Percentiles rank a stretch among this genome's conserved stretches.
These are phyloP conservation scores for Corbicula japonica DNA, from an alignment of 2,888 invertebrate species.

Conservation along the genomic window DNA sequence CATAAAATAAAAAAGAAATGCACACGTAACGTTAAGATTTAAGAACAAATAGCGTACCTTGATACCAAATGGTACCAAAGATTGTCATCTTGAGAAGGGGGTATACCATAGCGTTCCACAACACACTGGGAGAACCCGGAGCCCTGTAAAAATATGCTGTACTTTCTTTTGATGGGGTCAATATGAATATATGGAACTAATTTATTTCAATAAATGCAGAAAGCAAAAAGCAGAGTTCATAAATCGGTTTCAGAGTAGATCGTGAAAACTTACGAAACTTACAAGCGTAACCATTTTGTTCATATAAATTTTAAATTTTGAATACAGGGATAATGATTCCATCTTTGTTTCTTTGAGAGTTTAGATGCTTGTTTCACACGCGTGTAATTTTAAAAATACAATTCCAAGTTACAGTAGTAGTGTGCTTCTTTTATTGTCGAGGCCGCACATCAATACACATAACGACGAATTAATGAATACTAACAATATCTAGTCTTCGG, in stretches of 20 bases:
- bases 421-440: too few species aligned
- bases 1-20: too few species aligned
- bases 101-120: conserved; percentile 81
- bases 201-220: neutral
- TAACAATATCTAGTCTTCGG: neutral
- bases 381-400: too few species aligned
- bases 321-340: too few species aligned
- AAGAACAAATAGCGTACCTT: conserved; percentile 65
- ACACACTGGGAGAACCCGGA: conserved; percentile 8
- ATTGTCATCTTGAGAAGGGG: conserved; percentile 74
- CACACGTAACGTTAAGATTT: neutral
- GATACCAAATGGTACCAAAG: conserved; percentile 78
- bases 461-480: neutral
- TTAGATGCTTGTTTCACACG: too few species aligned
- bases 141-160: neutral
- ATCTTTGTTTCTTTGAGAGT: too few species aligned
- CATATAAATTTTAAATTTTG: too few species aligned
- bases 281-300: too few species aligned
- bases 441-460: too few species aligned
- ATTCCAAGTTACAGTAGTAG: too few species aligned
- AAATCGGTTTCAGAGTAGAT: neutral
- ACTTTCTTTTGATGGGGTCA: neutral
- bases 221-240: neutral
- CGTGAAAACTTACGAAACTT: too few species aligned
- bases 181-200: neutral